Evolutionary conservation across 1,140 invertebrate species (phyloP).

Genomic region (Drosophila tsacasi): DNA sequence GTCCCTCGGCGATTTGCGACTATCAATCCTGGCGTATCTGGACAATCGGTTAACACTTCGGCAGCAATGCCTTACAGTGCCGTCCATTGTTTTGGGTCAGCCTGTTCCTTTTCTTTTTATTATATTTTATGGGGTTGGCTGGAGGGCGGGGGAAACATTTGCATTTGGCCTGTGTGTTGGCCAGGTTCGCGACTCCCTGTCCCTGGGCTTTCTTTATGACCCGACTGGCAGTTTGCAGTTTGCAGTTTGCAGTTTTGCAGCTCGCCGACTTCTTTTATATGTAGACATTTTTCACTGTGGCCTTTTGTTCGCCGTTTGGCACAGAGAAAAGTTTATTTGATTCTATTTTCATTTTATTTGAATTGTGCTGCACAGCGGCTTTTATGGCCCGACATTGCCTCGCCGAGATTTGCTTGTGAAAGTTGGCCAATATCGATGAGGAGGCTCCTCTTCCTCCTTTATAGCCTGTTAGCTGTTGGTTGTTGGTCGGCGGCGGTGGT

Average conservation of each 20-base stretch:
- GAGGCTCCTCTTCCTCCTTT: conserved; percentile 42
- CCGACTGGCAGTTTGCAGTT: conserved; percentile 51
- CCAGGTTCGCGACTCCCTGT: conserved; percentile 59
- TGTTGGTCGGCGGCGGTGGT: conserved; percentile 13
- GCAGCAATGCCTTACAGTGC: conserved; percentile 35
- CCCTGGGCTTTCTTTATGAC: conserved; percentile 79
- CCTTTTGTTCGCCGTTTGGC: conserved; percentile 62
- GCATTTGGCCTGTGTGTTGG: conserved; percentile 72
- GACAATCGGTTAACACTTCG: conserved; percentile 50
- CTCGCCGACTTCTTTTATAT: conserved; percentile 27
- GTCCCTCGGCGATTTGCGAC: conserved; percentile 32
- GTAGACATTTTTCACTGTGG: conserved; percentile 56
- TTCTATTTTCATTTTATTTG: conserved; percentile 84
- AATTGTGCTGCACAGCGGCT: conserved; percentile 61
- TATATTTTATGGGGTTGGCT: conserved; percentile 20
- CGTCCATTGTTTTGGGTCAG: conserved; percentile 55
- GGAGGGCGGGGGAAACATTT: conserved; percentile 49
- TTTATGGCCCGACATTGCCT: conserved; percentile 67
- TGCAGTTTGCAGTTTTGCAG: conserved; percentile 42
- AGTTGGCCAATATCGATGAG: conserved; percentile 59
- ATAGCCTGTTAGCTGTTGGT: conserved; percentile 8
- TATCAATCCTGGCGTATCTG: conserved; percentile 48
- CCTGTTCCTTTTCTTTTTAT: conserved; percentile 2
- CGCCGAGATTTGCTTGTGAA: conserved; percentile 66
- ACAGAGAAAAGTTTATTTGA: conserved; percentile 72